phyloP scores from a whole-genome alignment of 1,140 invertebrate genomes.

The Linepithema humile region DNA sequence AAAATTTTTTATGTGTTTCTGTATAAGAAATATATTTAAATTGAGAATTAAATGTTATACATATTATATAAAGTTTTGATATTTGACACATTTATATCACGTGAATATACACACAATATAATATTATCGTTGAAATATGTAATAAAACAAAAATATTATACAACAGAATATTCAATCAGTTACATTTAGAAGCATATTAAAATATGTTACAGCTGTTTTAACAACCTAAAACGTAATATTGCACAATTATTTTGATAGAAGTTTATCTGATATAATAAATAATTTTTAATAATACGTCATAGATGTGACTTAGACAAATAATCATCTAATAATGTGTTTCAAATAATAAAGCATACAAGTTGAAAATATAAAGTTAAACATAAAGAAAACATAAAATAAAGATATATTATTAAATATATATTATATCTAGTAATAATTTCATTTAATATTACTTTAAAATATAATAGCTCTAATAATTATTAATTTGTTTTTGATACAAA shows the following conservation, averaged over 20 bases:
- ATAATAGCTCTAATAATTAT: not conserved
- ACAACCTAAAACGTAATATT: conserved; percentile 58
- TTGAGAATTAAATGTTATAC: not conserved
- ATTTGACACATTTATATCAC: conserved; percentile 14
- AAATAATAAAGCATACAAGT: not conserved
- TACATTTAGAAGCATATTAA: conserved; percentile 63
- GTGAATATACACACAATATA: not conserved
- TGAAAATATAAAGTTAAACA: not conserved
- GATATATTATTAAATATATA: too few relatives aligned
- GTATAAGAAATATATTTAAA: conserved; percentile 10
- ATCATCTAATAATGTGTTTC: not conserved
- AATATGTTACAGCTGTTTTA: conserved; percentile 71
- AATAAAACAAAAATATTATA: not conserved
- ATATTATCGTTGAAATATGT: not conserved
- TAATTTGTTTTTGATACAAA: not conserved
- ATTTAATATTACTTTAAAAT: not conserved
- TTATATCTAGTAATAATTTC: not conserved
- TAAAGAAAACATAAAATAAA: not conserved
- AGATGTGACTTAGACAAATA: too few relatives aligned
- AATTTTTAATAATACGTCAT: not conserved
- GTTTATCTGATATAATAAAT: conserved; percentile 2
- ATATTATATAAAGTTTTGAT: not conserved
- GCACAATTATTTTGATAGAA: not conserved
- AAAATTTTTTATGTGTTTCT: not conserved
- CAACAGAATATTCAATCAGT: conserved; percentile 42